Base-by-base conservation (phyloP, 2,888 invertebrate species). In the Pandemis heparana region DNA sequence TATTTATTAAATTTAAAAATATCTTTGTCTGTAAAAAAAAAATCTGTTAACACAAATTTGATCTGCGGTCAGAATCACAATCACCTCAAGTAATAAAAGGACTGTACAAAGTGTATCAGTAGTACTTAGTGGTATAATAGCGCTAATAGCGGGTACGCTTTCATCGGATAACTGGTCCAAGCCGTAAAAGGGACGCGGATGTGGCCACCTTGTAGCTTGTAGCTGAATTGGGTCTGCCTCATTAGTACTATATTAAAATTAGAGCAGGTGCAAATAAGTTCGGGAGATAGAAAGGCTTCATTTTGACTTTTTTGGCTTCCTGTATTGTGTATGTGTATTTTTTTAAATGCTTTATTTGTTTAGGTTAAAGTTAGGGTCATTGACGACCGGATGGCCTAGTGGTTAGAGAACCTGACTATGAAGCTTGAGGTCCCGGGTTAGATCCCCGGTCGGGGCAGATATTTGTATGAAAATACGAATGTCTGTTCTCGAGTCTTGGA, bases 121-220 rank as follows among this genome's bases (percentile, higher is more conserved):
- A 51, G 48, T 46, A 43, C 18, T 63, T 48, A 64, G 65, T 16
- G 38, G 7, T 64, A 59, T 73, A 73, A 72, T 67, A 73, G 73
- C 74, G 59, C 65, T 56, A 32, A 53, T 64, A 69, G 73, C 39
- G 14, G 90, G 89, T 89, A 90, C 87, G 88, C 90, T 90, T 91
- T 92, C 90, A 86, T 88, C 85, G 81, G 80, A 84, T 85, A 89
- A 89, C 87, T 88, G 85, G 89, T 84, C 83, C 86, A 85, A 87
- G 88, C 84, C 89, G 83, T 90, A 89, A 88, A 91, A 78, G 88
- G 89, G 77, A 83, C 80, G 85, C 87, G 89, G 88, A 89, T 89
- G 84, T 86, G 79, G 80, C 63, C 73, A 68, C 73, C 71, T 71
- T 66, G 65, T 60, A n/a, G 53, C 71, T 71, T 66, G 65, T 60